Evolutionary conservation across 2,888 invertebrate genomes (phyloP).

Genomic region (Coelinius sp.): DNA sequence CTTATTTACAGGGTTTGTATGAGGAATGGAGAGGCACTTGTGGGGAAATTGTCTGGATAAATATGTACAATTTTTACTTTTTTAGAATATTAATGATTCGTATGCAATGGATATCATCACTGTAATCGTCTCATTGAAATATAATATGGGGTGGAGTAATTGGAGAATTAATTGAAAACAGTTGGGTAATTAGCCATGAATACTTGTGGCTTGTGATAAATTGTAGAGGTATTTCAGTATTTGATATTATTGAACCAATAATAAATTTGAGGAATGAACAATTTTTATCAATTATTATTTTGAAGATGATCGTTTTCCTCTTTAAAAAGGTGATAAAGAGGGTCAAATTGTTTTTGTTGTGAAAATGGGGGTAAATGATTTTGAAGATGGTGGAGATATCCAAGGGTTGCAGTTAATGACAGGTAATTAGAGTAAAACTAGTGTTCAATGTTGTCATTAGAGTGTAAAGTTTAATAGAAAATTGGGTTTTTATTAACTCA

Average conservation of each 20-base stretch:
- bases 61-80: background rate
- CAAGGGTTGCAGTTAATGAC: background rate
- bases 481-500: constrained; percentile 73
- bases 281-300: background rate
- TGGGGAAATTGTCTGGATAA: background rate
- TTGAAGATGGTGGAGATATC: background rate
- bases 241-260: background rate
- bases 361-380: background rate
- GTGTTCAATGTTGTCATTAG: background rate
- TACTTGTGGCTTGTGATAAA: background rate
- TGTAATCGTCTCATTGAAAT: background rate
- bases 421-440: background rate
- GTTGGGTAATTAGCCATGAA: background rate
- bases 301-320: background rate
- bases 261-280: background rate
- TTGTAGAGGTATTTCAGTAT: background rate
- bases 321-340: background rate
- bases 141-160: background rate
- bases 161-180: background rate
- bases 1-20: background rate
- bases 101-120: background rate
- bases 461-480: background rate
- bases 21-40: background rate
- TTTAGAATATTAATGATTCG: background rate
- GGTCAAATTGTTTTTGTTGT: background rate